Percentiles rank a stretch among this genome's conserved stretches.
Evolutionary conservation across 1,140 invertebrate species (phyloP).

Genomic region (Lepidotrigona ventralis): DNA sequence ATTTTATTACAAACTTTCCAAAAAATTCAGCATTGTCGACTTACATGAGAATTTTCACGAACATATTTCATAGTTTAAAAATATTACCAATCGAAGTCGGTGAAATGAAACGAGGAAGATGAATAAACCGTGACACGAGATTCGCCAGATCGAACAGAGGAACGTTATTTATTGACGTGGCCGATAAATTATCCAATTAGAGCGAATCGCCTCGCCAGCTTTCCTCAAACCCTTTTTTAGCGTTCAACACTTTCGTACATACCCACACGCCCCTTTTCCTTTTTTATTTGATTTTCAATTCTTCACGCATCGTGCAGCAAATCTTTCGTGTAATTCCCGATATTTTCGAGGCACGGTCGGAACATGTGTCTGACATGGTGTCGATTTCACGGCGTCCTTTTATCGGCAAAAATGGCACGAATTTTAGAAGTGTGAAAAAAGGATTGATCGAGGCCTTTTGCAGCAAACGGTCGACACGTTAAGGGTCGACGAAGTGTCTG

Average conservation of each 20-base stretch:
- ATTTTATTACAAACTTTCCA: not conserved
- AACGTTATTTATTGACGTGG: constrained; percentile 51
- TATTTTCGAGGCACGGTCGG: constrained; percentile 66
- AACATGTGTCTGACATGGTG: constrained; percentile 65
- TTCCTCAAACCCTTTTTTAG: constrained; percentile 65
- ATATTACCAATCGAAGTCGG: not conserved
- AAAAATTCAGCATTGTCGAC: not conserved
- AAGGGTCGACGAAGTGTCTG: constrained; percentile 48
- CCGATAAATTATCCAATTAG: constrained; percentile 77
- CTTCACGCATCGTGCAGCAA: constrained; percentile 72
- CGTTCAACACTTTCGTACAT: constrained; percentile 27
- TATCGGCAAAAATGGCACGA: constrained; percentile 50
- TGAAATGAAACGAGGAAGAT: not conserved
- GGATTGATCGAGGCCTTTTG: constrained; percentile 55
- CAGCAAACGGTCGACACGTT: constrained; percentile 4
- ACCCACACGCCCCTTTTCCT: constrained; percentile 65
- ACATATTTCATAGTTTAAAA: not conserved
- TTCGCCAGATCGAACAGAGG: constrained; percentile 11
- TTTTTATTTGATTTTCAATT: constrained; percentile 79
- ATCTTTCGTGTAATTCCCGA: constrained; percentile 78
- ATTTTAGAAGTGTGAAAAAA: constrained; percentile 68
- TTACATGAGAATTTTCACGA: not conserved
- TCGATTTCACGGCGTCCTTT: constrained; percentile 74
- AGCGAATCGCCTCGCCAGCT: constrained; percentile 68
- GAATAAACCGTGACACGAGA: constrained; percentile 1